Percentiles rank a stretch among this genome's conserved stretches.
phyloP scores from a whole-genome alignment of 2,888 invertebrate genomes.

The Ophioninae sp. region DNA sequence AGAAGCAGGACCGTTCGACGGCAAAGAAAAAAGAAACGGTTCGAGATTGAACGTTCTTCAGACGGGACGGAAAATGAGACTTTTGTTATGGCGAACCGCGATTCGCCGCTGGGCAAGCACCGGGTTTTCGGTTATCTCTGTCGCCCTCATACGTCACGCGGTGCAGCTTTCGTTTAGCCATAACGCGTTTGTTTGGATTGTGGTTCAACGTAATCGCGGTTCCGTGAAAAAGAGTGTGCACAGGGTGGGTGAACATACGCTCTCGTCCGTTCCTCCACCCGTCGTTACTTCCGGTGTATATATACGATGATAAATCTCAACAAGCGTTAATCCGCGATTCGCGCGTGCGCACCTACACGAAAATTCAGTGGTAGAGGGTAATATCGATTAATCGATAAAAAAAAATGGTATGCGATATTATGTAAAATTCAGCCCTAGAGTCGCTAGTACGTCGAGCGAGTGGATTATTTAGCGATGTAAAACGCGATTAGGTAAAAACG shows the following conservation, averaged over 20 bases:
- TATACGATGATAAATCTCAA: neutral
- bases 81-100: too few relatives aligned
- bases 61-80: too few relatives aligned
- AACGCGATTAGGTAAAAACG: conserved; percentile 2
- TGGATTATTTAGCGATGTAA: conserved; percentile 8
- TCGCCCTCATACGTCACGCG: neutral
- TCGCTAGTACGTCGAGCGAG: conserved; percentile 4
- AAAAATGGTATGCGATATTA: neutral
- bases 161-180: neutral
- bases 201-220: neutral
- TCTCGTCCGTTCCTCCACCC: neutral
- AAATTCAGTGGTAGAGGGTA: neutral
- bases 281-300: neutral
- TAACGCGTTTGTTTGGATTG: neutral
- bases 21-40: too few relatives aligned
- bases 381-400: neutral
- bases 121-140: neutral
- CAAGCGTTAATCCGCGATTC: neutral
- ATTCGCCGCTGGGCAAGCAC: neutral
- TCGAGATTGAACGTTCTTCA: too few relatives aligned
- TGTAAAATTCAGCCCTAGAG: conserved; percentile 3
- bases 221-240: neutral
- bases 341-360: neutral
- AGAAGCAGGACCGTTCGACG: too few relatives aligned
- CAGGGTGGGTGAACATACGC: neutral